Base-by-base conservation (phyloP, 2,797 vertebrate genomes). In the Rallus crepitans region DNA sequence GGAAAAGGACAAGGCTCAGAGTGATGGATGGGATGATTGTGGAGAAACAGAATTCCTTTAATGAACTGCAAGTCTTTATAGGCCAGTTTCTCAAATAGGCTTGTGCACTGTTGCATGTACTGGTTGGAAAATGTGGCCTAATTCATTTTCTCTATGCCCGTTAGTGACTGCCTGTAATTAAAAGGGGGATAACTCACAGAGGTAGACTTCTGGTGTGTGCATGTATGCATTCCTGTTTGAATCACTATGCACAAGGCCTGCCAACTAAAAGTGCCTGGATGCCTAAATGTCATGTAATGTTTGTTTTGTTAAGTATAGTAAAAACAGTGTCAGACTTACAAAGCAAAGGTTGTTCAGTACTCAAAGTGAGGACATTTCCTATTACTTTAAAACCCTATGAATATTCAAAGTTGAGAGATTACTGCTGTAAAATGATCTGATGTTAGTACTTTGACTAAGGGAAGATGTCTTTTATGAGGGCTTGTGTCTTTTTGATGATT, bases 11-110 rank as follows among this genome's bases (percentile, higher is more conserved):
- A 66, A 90, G 21, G 39, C 53, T 83, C 17, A 82, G 63, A 52
- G 69, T 76, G 82, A 86, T 81, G 30, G 39, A 93, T 89, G 50
- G 31, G 39, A 48, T 66, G 56, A 47, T 0, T 10, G 19, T 66
- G 45, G 90, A 87, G 84, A 94, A 90, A 81, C 33, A 53, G n/a
- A 68, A 77, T 78, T 80, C 30, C 39, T 87, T 75, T 91, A 93
- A 91, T 71, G 87, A 86, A 90, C 59, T 81, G 27, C 24, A 61
- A 72, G 52, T n/a, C 37, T 63, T 91, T 69, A 65, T 48, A 87
- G 47, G 37, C 16, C 9, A 33, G n/a, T 75, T 93, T 91, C 84
- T 94, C 72, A 87, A 93, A 91, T 28, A 86, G 28, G 20, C 15
- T 87, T 83, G 55, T 66, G 50, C n/a, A n/a, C 53, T 87, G 28